Conservation (phyloP, 2,797 vertebrate species). For the Lagocephalus sceleratus region DNA sequence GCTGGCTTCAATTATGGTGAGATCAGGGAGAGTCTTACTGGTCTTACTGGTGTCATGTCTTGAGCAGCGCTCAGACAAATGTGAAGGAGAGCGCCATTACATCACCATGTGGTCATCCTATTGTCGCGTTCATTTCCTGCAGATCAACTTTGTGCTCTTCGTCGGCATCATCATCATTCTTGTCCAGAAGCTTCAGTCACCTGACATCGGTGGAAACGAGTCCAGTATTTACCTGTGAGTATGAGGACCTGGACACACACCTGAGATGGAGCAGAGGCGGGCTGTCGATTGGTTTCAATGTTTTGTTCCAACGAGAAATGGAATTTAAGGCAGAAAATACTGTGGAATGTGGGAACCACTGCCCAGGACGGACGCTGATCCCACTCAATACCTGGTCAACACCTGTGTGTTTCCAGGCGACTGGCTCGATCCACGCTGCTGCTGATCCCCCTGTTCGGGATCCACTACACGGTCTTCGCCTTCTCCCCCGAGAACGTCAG, state of each 20-base stretch:
- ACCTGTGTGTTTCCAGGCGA: conserved; percentile 74
- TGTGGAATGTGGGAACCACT: background rate
- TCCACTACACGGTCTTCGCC: conserved; percentile 97
- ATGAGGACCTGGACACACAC: too few relatives aligned
- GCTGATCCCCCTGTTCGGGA: conserved; percentile 93
- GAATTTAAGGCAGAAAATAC: too few relatives aligned
- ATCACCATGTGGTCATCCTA: background rate
- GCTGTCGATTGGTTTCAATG: too few relatives aligned
- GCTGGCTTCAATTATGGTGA: conserved; percentile 93
- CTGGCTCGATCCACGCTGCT: conserved; percentile 92
- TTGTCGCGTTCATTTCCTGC: conserved; percentile 10
- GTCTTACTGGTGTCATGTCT: too few relatives aligned
- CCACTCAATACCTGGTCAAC: conserved; percentile 1
- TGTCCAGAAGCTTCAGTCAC: conserved; percentile 96
- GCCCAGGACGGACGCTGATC: background rate
- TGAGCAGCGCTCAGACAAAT: too few relatives aligned
- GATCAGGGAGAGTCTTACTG: too few relatives aligned
- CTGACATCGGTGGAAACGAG: conserved; percentile 95
- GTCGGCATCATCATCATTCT: conserved; percentile 96
- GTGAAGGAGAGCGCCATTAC: too few relatives aligned
- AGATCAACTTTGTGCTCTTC: conserved; percentile 97
- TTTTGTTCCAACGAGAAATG: too few relatives aligned
- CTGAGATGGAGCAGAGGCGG: too few relatives aligned
- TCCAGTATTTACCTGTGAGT: conserved; percentile 98
- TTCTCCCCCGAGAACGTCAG: conserved; percentile 96